Percentiles rank a stretch among this genome's conserved stretches.
phyloP scores from a whole-genome alignment of 2,113 vertebrate species.

The Anthoscopus minutus region DNA sequence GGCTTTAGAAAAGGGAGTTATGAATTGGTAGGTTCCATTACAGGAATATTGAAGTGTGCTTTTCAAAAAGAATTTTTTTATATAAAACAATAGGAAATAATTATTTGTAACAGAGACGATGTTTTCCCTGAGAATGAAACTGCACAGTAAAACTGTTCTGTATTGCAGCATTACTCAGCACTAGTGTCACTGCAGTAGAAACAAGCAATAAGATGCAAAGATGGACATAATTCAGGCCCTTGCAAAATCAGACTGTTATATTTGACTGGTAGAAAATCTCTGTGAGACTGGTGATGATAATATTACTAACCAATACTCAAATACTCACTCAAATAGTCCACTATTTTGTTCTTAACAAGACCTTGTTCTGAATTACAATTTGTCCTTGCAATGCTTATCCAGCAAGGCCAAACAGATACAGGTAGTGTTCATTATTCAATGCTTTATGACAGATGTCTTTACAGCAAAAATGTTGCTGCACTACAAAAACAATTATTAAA shows the following conservation, averaged over 20 bases:
- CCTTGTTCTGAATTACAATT: not conserved
- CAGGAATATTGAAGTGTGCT: not conserved
- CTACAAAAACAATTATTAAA: not conserved
- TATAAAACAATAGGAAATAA: not conserved
- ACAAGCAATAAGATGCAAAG: not conserved
- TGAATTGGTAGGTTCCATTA: not conserved
- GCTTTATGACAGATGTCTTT: not conserved
- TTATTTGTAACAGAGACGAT: not conserved
- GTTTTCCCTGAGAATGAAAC: not conserved
- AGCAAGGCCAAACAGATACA: not conserved
- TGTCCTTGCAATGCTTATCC: not conserved
- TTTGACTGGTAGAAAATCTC: not conserved
- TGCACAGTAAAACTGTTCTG: not conserved
- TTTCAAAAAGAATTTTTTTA: not conserved
- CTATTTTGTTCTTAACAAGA: not conserved
- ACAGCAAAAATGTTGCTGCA: not conserved
- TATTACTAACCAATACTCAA: not conserved
- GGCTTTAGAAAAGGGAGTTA: not conserved
- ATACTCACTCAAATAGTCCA: not conserved
- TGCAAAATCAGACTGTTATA: not conserved
- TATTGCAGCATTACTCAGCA: not conserved
- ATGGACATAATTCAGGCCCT: not conserved
- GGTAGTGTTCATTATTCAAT: not conserved
- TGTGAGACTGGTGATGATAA: not conserved
- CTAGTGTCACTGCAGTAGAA: not conserved